These are phyloP conservation scores for Venustaconcha ellipsiformis DNA, from an alignment of 1,140 invertebrate genomes.

Conservation along the genomic window DNA sequence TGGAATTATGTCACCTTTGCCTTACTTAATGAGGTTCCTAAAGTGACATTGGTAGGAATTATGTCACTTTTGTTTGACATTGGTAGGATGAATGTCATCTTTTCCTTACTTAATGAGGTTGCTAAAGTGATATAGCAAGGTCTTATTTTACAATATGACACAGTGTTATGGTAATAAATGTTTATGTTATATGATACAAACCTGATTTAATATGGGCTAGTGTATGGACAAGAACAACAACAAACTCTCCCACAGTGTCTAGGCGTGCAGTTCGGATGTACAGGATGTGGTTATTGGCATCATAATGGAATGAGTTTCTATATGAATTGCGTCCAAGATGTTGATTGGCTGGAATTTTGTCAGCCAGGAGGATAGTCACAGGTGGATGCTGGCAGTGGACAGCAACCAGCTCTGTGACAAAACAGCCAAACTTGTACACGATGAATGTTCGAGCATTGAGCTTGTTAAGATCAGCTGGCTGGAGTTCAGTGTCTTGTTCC, in stretches of 20 bases:
- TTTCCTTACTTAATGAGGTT: no score
- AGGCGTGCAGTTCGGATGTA: slow-evolving; percentile 59
- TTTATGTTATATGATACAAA: slow-evolving; percentile 26
- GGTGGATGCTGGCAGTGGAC: slow-evolving; percentile 56
- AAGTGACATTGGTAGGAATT: no score
- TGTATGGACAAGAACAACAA: slow-evolving; percentile 61
- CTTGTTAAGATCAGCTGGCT: slow-evolving; percentile 62
- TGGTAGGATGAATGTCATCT: no score
- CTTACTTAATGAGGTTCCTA: no score
- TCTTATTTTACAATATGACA: no score
- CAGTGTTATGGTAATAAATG: not conserved
- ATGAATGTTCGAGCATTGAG: slow-evolving; percentile 61
- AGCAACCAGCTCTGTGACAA: slow-evolving; percentile 52
- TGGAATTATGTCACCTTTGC: no score
- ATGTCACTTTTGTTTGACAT: no score
- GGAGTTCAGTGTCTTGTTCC: slow-evolving; percentile 55
- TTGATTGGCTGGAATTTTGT: slow-evolving; percentile 59
- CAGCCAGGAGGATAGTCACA: slow-evolving; percentile 60
- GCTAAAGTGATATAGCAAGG: no score
- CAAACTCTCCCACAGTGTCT: slow-evolving; percentile 63
- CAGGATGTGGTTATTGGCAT: slow-evolving; percentile 64
- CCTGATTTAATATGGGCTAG: slow-evolving; percentile 65
- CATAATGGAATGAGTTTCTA: slow-evolving; percentile 65
- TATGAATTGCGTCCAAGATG: slow-evolving; percentile 56
- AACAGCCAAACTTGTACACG: slow-evolving; percentile 66